Percentiles rank a stretch among this genome's conserved stretches.
These are phyloP conservation scores for Scolopax mira DNA, from an alignment of 2,113 vertebrate species.

Conservation along the genomic window DNA sequence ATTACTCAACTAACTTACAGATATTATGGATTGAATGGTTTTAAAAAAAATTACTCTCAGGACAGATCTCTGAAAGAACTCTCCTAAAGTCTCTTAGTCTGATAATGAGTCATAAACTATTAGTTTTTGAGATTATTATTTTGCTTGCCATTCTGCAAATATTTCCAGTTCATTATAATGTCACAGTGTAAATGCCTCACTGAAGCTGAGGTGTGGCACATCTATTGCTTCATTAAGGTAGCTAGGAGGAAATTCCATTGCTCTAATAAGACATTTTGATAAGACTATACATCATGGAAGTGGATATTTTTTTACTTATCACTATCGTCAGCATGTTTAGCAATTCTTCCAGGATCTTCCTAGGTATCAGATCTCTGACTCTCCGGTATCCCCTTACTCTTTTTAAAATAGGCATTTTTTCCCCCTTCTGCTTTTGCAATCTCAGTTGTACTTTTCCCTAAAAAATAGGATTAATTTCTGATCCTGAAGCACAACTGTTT, in stretches of 20 bases:
- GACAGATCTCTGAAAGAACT: not conserved
- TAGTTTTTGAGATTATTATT: not conserved
- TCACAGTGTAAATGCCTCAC: not conserved
- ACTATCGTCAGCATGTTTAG: not conserved
- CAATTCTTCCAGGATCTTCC: not conserved
- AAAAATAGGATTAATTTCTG: not conserved
- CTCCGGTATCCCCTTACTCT: not conserved
- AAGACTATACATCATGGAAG: not conserved
- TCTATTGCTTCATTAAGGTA: not conserved
- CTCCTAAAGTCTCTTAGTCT: not conserved
- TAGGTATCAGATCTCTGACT: not conserved
- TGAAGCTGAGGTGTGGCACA: not conserved
- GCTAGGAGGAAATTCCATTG: not conserved
- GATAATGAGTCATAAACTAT: not conserved
- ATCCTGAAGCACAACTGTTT: not conserved
- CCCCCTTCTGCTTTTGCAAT: not conserved
- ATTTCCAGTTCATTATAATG: not conserved
- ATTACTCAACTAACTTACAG: not conserved
- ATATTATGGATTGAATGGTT: not conserved
- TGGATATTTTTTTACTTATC: not conserved
- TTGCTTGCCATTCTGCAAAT: not conserved
- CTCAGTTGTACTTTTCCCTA: not conserved
- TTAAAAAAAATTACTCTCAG: not conserved
- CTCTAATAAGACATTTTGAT: not conserved
- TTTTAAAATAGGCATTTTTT: not conserved